Conservation (phyloP, 2,113 vertebrate species). For the Lampris megalopsis region DNA sequence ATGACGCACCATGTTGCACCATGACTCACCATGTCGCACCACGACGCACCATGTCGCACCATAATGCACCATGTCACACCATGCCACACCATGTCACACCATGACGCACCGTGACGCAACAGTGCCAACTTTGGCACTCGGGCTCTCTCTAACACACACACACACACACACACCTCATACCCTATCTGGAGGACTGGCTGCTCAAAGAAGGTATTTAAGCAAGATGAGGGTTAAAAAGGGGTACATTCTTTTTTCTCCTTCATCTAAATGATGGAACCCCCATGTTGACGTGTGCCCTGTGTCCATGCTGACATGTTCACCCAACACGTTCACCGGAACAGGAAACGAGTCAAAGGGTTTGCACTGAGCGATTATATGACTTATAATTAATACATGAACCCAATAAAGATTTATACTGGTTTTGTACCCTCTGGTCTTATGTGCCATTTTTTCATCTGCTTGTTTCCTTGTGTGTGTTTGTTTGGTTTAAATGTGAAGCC, state of each 20-base stretch:
- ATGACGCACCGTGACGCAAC: too few relatives aligned
- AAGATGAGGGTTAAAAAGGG: slow-evolving; percentile 35
- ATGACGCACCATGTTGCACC: too few relatives aligned
- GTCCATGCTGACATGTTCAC: slow-evolving; percentile 38
- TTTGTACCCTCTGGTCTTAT: slow-evolving; percentile 53
- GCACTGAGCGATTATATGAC: slow-evolving; percentile 65
- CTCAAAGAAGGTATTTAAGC: slow-evolving; percentile 53
- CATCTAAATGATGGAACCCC: slow-evolving; percentile 26
- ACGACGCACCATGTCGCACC: too few relatives aligned
- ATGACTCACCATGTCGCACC: too few relatives aligned
- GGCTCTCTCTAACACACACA: slow-evolving; percentile 53
- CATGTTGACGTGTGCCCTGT: slow-evolving; percentile 28
- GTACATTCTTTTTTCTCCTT: slow-evolving; percentile 40
- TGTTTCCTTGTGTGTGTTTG: too few relatives aligned
- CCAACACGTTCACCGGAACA: too few relatives aligned
- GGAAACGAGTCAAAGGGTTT: slow-evolving; percentile 47
- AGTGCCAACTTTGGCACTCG: slow-evolving; percentile 43
- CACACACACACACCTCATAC: slow-evolving; percentile 7
- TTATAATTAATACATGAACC: slow-evolving; percentile 47
- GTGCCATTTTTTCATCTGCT: slow-evolving; percentile 46
- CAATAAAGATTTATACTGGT: slow-evolving; percentile 67
- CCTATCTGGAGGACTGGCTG: slow-evolving; percentile 15
- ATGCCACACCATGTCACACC: too few relatives aligned
- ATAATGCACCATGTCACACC: too few relatives aligned
- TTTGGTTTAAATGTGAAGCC: too few relatives aligned